These are phyloP conservation scores for Passer domesticus DNA, from an alignment of 2,113 vertebrate genomes.

Conservation along the genomic window DNA sequence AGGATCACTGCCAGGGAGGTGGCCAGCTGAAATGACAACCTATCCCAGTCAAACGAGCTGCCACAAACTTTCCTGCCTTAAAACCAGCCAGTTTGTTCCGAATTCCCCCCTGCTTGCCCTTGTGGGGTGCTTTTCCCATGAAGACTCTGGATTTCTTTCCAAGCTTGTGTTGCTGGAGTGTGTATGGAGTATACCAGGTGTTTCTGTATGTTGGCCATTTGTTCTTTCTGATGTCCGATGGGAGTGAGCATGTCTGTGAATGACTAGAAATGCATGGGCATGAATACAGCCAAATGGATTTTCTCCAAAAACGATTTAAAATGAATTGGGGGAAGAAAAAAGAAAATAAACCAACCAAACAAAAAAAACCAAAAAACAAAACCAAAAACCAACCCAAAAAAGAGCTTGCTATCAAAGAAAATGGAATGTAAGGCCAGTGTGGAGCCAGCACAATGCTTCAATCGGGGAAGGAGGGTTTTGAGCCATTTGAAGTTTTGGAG, in stretches of 20 bases:
- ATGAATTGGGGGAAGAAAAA: constrained; percentile 1
- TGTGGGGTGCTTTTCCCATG: constrained; percentile 49
- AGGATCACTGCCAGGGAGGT: background rate
- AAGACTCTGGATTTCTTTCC: constrained; percentile 73
- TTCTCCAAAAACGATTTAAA: constrained; percentile 75
- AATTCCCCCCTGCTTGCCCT: background rate
- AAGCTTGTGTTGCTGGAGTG: constrained; percentile 78
- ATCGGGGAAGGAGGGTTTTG: constrained; percentile 55
- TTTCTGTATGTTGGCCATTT: constrained; percentile 77
- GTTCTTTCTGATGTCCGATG: constrained; percentile 69
- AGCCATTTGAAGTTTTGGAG: constrained; percentile 68
- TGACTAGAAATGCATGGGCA: constrained; percentile 82
- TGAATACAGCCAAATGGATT: constrained; percentile 76
- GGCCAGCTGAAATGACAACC: background rate
- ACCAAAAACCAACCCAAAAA: background rate
- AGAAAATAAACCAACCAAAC: background rate
- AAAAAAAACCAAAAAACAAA: background rate
- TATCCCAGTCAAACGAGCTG: background rate
- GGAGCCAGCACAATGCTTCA: constrained; percentile 9
- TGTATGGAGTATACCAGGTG: constrained; percentile 76
- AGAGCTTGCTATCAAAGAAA: constrained; percentile 33
- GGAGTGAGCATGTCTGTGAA: constrained; percentile 78
- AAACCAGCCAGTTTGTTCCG: background rate
- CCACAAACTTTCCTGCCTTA: constrained; percentile 41
- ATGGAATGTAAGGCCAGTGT: constrained; percentile 33